Conservation (phyloP, 1,140 invertebrate species). For the Ectropis grisescens region DNA sequence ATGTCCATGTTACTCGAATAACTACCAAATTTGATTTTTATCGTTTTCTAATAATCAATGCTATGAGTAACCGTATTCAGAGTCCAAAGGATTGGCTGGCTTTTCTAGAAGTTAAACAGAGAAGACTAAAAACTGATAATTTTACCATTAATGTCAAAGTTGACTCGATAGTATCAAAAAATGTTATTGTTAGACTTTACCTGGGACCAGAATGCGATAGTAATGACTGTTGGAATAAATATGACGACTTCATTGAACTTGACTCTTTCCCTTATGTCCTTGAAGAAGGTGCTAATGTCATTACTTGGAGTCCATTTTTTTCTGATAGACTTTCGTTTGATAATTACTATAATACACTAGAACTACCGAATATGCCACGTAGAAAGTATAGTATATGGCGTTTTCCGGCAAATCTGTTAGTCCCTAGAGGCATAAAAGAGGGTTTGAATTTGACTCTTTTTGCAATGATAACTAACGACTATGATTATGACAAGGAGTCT, state of each 20-base stretch:
- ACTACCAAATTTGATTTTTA: no score
- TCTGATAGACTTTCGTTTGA: no score
- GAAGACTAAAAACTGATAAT: slow-evolving; percentile 71
- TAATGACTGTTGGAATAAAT: slow-evolving; percentile 32
- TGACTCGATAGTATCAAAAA: slow-evolving; percentile 55
- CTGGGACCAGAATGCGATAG: slow-evolving; percentile 67
- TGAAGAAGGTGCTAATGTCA: no score
- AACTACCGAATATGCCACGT: no score
- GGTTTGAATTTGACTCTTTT: slow-evolving; percentile 48
- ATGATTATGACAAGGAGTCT: slow-evolving; percentile 10
- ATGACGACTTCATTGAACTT: slow-evolving; percentile 38
- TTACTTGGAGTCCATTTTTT: no score
- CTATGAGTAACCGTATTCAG: slow-evolving; percentile 13
- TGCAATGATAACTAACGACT: slow-evolving; percentile 28
- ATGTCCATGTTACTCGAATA: slow-evolving; percentile 47
- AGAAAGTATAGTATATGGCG: slow-evolving; percentile 24
- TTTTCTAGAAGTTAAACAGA: slow-evolving; percentile 33
- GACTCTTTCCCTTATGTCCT: no score
- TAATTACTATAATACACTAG: no score
- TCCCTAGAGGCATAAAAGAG: slow-evolving; percentile 38
- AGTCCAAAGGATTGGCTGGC: slow-evolving; percentile 10
- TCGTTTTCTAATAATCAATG: slow-evolving; percentile 34
- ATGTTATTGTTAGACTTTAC: slow-evolving; percentile 67
- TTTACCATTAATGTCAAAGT: slow-evolving; percentile 71
- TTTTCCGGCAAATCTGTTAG: slow-evolving; percentile 43